Evolutionary conservation across 2,797 vertebrate species (phyloP), one percentile per base, ranked within the genome.

Genomic region (Eulemur mongoz): DNA sequence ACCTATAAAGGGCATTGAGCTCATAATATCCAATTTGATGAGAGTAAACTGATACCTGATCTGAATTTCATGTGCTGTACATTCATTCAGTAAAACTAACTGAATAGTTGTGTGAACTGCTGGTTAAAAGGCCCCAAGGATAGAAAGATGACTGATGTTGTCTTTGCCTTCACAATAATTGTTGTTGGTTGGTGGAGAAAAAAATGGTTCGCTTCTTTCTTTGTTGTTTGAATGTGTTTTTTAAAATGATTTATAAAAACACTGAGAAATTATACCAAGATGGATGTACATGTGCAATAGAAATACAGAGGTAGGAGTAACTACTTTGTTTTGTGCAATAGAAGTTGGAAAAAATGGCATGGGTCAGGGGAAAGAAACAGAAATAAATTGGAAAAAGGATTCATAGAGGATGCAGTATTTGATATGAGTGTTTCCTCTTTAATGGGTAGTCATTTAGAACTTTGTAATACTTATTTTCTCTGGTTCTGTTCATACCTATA

Each of bases 221-320:
- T 18, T 85, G 18, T 72, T 81, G n/a, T 89, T 59, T 54, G 2
- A 63, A 20, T 79, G 12, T 52, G 0, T 76, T 72, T 76, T 94
- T 79, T 18, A 38, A 54, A 82, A 57, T 50, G 48, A 97, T n/a
- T 75, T 82, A 45, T 50, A 57, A 67, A 96, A 93, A 84, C 65
- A 57, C 7, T 32, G 23, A 94, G 38, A 89, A 87, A 59, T 75
- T 38, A 40, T 93, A 32, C 35, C 72, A 67, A 75, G 65, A 96
- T 65, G 1, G 59, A 67, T 43, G 9, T 73, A 45, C 6, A 54
- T 11, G 9, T 61, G 8, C 32, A 35, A 0, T 91, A n/a, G 35
- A 93, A 84, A 52, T 75, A 40, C 7, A 75, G 65, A 87, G 40
- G 50, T 67, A n/a, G 7, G 89, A 65, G 22, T 70, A 73, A 40